phyloP scores from a whole-genome alignment of 2,888 invertebrate genomes.

The Petrolisthes cinctipes region DNA sequence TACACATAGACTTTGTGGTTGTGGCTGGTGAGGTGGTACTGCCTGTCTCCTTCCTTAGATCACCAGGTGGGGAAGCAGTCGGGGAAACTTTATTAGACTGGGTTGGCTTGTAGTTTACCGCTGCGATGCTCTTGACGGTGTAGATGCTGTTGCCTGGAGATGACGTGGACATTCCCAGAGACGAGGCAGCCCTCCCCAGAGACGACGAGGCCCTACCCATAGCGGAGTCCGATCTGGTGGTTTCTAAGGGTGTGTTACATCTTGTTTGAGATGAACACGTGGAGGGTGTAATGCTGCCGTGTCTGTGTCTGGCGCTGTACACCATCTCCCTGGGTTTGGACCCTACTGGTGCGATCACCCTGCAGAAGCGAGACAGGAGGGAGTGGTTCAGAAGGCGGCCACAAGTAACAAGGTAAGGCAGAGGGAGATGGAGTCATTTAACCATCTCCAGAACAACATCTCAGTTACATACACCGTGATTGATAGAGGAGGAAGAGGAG shows the following conservation, averaged over 20 bases:
- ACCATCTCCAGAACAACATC: too few species aligned
- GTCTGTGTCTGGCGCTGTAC: background rate
- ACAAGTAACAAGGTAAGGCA: too few species aligned
- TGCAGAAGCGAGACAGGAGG: slow-evolving; percentile 46
- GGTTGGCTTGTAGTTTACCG: background rate
- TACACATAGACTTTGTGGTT: background rate
- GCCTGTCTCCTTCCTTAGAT: background rate
- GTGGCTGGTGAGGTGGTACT: background rate
- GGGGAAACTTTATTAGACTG: background rate
- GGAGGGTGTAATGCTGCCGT: background rate
- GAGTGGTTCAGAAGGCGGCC: slow-evolving; percentile 23
- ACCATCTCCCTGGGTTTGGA: slow-evolving; percentile 11
- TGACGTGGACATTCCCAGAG: background rate
- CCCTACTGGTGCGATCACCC: slow-evolving; percentile 49
- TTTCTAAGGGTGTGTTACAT: background rate
- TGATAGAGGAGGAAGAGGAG: too few species aligned
- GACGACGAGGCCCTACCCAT: background rate
- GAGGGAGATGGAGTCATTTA: too few species aligned
- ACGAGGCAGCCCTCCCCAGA: background rate
- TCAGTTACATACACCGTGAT: too few species aligned
- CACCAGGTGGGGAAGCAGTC: background rate
- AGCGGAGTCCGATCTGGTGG: slow-evolving; percentile 16
- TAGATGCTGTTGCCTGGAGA: slow-evolving; percentile 16
- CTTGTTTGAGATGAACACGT: background rate
- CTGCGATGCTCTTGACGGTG: slow-evolving; percentile 14